These are phyloP conservation scores for Tinamus major DNA, from an alignment of 2,797 vertebrate species.

Conservation along the genomic window DNA sequence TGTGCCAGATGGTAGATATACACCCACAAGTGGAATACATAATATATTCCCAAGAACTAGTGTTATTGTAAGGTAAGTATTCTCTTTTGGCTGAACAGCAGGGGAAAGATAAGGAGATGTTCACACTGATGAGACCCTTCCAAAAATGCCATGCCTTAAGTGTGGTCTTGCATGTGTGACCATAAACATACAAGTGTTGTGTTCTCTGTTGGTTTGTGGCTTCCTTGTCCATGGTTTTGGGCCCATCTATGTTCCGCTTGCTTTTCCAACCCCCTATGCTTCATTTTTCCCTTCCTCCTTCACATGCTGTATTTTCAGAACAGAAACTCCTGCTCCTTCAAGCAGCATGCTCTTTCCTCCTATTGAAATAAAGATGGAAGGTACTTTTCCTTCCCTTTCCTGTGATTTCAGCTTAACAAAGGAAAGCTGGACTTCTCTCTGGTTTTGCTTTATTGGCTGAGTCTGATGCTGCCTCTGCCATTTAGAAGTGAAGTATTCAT, in stretches of 20 bases:
- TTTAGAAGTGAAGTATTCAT: not conserved
- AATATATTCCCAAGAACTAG: not conserved
- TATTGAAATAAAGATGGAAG: constrained; percentile 25
- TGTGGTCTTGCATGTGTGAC: not conserved
- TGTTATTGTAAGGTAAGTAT: not conserved
- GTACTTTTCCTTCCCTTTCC: constrained; percentile 3
- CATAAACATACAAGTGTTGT: not conserved
- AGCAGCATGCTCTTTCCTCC: not conserved
- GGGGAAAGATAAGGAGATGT: not conserved
- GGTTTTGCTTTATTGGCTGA: constrained; percentile 16
- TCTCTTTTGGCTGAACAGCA: not conserved
- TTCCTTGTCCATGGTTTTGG: constrained; percentile 3
- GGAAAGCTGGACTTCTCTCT: constrained; percentile 18
- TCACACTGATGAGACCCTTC: not conserved
- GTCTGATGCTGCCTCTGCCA: constrained; percentile 24
- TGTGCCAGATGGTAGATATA: not conserved
- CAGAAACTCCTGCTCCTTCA: not conserved
- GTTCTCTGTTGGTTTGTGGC: constrained; percentile 1
- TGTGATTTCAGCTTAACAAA: constrained; percentile 14
- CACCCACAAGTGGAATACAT: not conserved
- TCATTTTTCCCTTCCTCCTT: not conserved
- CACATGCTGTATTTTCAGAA: not conserved
- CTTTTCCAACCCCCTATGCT: not conserved
- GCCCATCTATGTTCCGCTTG: not conserved
- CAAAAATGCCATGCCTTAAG: not conserved